phyloP scores from a whole-genome alignment of 2,797 vertebrate species.

The Siniperca scherzeri region DNA sequence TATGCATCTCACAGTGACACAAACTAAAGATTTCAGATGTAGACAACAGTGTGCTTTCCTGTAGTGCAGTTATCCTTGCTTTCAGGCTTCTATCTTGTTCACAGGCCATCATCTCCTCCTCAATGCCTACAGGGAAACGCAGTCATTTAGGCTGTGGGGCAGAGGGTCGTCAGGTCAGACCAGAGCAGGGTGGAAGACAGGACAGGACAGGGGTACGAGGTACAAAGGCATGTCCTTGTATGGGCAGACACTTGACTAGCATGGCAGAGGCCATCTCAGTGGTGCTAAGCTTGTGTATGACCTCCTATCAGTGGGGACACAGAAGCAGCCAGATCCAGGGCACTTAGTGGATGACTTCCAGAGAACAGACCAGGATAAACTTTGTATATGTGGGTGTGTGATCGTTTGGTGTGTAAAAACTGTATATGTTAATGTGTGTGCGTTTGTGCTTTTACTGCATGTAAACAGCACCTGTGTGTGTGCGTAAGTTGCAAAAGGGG shows the following conservation, averaged over 20 bases:
- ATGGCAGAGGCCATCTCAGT: slow-evolving; percentile 71
- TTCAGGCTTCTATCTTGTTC: slow-evolving; percentile 39
- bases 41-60: slow-evolving; percentile 32
- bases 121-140: slow-evolving; percentile 39
- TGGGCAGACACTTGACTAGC: slow-evolving; percentile 83
- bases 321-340: slow-evolving; percentile 69
- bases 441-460: not conserved
- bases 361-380: slow-evolving; percentile 69
- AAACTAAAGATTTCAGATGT: slow-evolving; percentile 52
- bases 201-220: slow-evolving; percentile 57
- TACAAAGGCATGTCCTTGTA: slow-evolving; percentile 83
- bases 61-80: slow-evolving; percentile 28
- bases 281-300: slow-evolving; percentile 68
- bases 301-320: slow-evolving; percentile 76
- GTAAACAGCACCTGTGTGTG: not conserved
- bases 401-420: slow-evolving; percentile 22
- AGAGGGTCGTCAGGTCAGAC: slow-evolving; percentile 59
- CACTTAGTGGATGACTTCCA: slow-evolving; percentile 81
- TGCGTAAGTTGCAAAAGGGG: slow-evolving; percentile 23
- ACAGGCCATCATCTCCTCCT: slow-evolving; percentile 40
- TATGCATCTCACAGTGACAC: slow-evolving; percentile 44
- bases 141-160: slow-evolving; percentile 60
- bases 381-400: slow-evolving; percentile 31
- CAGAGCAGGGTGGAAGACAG: slow-evolving; percentile 64
- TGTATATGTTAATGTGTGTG: not conserved